Evolutionary conservation across 2,113 vertebrate genomes (phyloP).

Genomic region (Mustela nigripes): DNA sequence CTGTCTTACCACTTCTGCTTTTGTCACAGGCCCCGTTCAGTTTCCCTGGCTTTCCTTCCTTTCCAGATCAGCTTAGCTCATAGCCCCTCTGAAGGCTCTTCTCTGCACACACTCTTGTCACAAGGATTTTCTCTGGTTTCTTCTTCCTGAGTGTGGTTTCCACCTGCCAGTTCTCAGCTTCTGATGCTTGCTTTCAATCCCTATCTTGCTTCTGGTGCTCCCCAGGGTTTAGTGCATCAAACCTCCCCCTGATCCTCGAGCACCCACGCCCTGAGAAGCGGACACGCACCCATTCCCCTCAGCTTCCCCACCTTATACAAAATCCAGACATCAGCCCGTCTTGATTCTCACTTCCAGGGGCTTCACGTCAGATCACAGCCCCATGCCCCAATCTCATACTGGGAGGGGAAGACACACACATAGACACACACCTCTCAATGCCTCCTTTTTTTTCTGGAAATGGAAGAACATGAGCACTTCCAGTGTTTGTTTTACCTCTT

Average conservation of each 20-base stretch:
- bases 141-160: background rate
- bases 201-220: background rate
- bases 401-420: background rate
- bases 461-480: background rate
- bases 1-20: background rate
- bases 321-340: background rate
- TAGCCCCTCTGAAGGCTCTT: background rate
- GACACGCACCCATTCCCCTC: background rate
- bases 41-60: background rate
- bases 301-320: background rate
- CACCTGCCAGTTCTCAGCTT: background rate
- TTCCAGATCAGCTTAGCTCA: background rate
- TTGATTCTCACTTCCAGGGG: background rate
- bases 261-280: background rate
- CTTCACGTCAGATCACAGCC: background rate
- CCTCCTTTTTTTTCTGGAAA: background rate
- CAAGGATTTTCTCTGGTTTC: background rate
- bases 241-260: background rate
- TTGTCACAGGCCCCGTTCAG: background rate
- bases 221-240: background rate
- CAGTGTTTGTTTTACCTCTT: background rate
- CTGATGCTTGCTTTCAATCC: background rate
- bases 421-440: background rate
- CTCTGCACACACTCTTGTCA: background rate
- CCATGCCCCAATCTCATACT: background rate